Percentiles rank a stretch among this genome's conserved stretches.
These are phyloP conservation scores for Drosophila leontia DNA, from an alignment of 1,140 invertebrate genomes.

Conservation along the genomic window DNA sequence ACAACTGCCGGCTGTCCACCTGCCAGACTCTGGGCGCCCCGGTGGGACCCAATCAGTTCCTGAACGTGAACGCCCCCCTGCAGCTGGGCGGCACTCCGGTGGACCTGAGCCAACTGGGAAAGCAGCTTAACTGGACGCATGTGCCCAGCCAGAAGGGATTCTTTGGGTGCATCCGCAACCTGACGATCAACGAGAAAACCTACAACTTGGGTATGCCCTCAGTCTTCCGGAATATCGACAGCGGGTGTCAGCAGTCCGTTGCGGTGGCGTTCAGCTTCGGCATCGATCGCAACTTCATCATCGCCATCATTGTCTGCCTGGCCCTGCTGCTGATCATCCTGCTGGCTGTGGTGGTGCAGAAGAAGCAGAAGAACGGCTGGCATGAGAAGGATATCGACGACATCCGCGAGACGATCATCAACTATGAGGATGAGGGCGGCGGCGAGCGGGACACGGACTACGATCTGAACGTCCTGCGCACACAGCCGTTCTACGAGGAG, in stretches of 20 bases:
- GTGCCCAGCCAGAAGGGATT: constrained; percentile 89
- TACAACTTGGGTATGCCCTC: constrained; percentile 92
- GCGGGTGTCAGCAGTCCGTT: constrained; percentile 89
- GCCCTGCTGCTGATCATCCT: constrained; percentile 92
- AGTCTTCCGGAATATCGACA: constrained; percentile 88
- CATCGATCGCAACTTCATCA: constrained; percentile 93
- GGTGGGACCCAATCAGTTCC: constrained; percentile 89
- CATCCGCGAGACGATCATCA: constrained; percentile 98
- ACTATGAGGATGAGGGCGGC: constrained; percentile 98
- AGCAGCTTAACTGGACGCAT: constrained; percentile 88
- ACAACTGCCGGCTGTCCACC: constrained; percentile 89
- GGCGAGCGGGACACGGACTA: constrained; percentile 98
- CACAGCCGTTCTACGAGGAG: constrained; percentile 83
- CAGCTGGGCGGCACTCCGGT: constrained; percentile 93
- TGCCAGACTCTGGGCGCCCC: constrained; percentile 90
- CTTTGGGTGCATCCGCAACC: constrained; percentile 93
- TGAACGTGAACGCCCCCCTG: constrained; percentile 95
- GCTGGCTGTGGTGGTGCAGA: constrained; percentile 94
- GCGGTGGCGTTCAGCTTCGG: constrained; percentile 91
- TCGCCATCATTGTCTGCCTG: constrained; percentile 93
- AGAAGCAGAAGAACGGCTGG: constrained; percentile 92
- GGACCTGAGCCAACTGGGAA: constrained; percentile 87
- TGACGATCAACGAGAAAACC: constrained; percentile 92
- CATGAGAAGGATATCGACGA: constrained; percentile 97
- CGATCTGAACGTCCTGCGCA: constrained; percentile 95